Conservation (phyloP, 1,140 invertebrate species). For the Gonioctena quinquepunctata region DNA sequence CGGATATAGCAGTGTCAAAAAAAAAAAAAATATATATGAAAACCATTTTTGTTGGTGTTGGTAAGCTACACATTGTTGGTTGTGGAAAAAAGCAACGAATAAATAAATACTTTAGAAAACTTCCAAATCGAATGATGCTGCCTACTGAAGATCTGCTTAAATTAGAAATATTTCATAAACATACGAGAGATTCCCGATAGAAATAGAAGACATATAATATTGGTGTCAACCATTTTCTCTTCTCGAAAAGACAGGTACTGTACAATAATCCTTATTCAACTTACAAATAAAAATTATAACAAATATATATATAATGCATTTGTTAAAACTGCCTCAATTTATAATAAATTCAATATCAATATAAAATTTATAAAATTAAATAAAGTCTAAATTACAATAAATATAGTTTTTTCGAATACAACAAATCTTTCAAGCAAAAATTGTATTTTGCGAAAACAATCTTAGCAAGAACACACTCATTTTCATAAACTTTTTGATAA, state of each 20-base stretch:
- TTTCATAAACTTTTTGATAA: too few species aligned
- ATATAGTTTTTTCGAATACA: conserved; percentile 5
- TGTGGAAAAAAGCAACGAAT: too few species aligned
- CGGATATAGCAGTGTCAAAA: too few species aligned
- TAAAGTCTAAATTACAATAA: conserved; percentile 19
- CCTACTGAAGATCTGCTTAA: background rate
- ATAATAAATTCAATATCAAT: conserved; percentile 18
- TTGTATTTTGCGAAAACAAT: background rate
- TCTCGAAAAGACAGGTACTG: conserved; percentile 17
- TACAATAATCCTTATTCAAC: conserved; percentile 16
- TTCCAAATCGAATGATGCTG: background rate
- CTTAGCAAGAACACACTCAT: background rate
- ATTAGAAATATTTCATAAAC: conserved; percentile 1
- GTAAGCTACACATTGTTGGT: too few species aligned
- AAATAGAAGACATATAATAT: background rate
- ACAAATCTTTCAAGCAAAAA: background rate
- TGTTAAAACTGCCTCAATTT: background rate
- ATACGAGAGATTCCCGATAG: conserved; percentile 2
- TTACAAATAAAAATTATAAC: conserved; percentile 16
- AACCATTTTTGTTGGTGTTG: too few species aligned
- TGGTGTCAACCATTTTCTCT: background rate
- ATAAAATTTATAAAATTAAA: conserved; percentile 24
- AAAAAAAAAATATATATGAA: too few species aligned
- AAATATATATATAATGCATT: conserved; percentile 16
- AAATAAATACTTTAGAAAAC: conserved; percentile 14